Base-by-base conservation (phyloP, 2,888 invertebrate species). In the Philonicus albiceps region DNA sequence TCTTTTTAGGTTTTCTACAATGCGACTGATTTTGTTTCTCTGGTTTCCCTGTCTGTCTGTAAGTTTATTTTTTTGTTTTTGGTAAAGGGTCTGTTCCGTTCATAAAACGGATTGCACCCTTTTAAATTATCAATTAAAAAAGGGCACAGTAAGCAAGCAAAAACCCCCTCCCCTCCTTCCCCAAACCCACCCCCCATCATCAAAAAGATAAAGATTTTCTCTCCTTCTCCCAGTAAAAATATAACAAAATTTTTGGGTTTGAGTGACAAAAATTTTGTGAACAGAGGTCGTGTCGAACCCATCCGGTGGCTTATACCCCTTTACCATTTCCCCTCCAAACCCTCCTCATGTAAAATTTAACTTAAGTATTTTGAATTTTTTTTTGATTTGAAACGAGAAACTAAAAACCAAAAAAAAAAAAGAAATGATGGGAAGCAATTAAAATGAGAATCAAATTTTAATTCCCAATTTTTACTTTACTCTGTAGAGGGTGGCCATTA, bases 71-170 rank as follows among this genome's bases (percentile, higher is more conserved):
- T 2, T 53, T 27, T 2, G 3, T 3, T 80, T 53, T 53, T 53
- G 3, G 83, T 55, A 64, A n/a, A 40, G 19, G 83, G 49, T 81
- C 81, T 49, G 11, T 43, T 31, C 31, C 64, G 22, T 55, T 37
- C 11, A 11, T 34, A 64, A 64, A 83, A 49, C 22, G 49, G 80
- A 55, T 55, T 83, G 83, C 83, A 83, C 83, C 83, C 83, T 83
- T 83, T 83, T 83, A 83, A 83, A 83, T 83, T 83, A 83, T 83
- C 83, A 83, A 83, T 83, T 83, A 83, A 83, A 83, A 83, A 83
- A 83, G 83, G 83, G 83, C 64, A 22, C 64, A 64, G 55, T 64
- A 16, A 83, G 34, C 83, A 83, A 83, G 83, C 34, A 83, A 55
- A 27, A 78, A n/a, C n/a, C n/a, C n/a, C n/a, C n/a, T n/a, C n/a